These are phyloP conservation scores for Toxonevra muliebris DNA, from an alignment of 2,888 invertebrate species.

Conservation along the genomic window DNA sequence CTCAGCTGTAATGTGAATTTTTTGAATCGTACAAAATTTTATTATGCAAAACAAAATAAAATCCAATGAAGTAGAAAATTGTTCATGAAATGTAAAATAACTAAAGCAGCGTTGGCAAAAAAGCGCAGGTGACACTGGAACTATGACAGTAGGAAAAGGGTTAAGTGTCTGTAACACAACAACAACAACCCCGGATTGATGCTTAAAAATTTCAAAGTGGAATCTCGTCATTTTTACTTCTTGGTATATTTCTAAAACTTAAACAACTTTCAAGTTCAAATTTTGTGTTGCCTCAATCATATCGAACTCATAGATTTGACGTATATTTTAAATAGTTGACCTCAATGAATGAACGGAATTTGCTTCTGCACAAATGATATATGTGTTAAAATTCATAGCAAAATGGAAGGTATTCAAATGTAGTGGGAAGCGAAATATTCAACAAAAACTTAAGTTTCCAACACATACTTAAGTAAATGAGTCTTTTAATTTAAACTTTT, in stretches of 20 bases:
- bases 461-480: no score
- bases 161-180: no score
- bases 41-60: constrained; percentile 54
- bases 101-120: neutral
- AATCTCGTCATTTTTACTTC: no score
- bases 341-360: neutral
- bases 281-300: constrained; percentile 6
- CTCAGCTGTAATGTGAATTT: constrained; percentile 34
- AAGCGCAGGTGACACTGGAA: no score
- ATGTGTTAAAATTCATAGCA: constrained; percentile 3
- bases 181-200: no score
- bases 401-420: constrained; percentile 5
- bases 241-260: no score
- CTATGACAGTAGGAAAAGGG: no score
- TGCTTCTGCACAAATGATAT: constrained; percentile 10
- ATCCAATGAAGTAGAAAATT: constrained; percentile 13
- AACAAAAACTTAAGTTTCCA: neutral
- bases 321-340: constrained; percentile 12
- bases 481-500: no score
- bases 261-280: constrained; percentile 7
- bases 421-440: neutral
- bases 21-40: constrained; percentile 48
- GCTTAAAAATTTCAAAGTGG: no score
- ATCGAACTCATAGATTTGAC: constrained; percentile 4
- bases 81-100: neutral